Base-by-base conservation (phyloP, 2,113 vertebrate species). In the Oxyura jamaicensis region DNA sequence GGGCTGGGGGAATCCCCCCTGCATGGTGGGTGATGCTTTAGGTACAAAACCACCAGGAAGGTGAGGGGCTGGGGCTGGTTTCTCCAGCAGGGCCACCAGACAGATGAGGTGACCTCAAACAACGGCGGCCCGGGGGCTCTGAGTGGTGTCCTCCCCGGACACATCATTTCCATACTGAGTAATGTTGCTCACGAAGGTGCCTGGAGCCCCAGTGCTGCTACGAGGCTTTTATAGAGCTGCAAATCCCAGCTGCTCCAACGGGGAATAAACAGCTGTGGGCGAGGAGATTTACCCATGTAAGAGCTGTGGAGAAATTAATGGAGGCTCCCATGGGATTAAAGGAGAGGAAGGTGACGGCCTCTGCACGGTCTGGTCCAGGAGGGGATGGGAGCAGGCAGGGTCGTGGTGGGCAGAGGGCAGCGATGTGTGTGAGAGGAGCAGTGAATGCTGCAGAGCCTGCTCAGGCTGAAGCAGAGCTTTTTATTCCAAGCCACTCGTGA, bases 181-280 rank as follows among this genome's bases (percentile, higher is more conserved):
- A 48, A 68, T 55, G 55, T 9, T 83, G 86, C 93, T 91, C 92
- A 55, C 28, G 29, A 80, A 36, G 85, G 48, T 94, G 85, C 79
- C 88, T 55, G 19, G 50, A 68, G 63, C 28, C 62, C 39, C 8
- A 7, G 29, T 25, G 36, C 22, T 79, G 79, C 84, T 73, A 67
- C 35, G 83, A 68, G 72, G 33, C 31, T 86, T 90, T 73, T 52
- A 59, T 46, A 65, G 74, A 71, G 78, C 93, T 82, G 72, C 83
- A 93, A 71, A 93, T 88, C 88, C 72, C 86, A 65, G 91, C 88
- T 94, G 90, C 83, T 95, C 36, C 68, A 41, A 39, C 3, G 11
- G 81, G 67, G 80, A 66, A 41, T 17, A 46, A 58, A n/a, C 36
- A 90, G 55, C 83, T 91, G 75, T 3, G 58, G 91, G 39, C 4